Evolutionary conservation across 2,113 vertebrate species (phyloP).

Genomic region (Pteronura brasiliensis): DNA sequence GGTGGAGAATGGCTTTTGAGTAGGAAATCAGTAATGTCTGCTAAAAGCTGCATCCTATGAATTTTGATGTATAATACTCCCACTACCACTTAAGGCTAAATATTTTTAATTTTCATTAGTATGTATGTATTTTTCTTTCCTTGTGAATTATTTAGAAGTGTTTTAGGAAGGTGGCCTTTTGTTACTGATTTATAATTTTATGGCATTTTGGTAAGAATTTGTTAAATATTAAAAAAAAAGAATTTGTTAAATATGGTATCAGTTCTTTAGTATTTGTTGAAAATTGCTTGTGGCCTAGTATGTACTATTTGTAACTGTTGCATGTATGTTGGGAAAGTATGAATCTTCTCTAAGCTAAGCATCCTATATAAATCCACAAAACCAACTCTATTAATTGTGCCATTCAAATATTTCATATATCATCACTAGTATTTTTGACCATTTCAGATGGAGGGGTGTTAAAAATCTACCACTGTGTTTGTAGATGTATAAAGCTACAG

Average conservation of each 20-base stretch:
- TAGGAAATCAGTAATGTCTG: not conserved
- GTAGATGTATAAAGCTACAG: not conserved
- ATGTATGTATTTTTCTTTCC: not conserved
- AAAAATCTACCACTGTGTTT: not conserved
- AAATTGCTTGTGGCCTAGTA: not conserved
- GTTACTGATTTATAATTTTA: not conserved
- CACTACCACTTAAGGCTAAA: not conserved
- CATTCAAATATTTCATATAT: not conserved
- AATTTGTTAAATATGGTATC: not conserved
- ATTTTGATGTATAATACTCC: not conserved
- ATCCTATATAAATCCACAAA: not conserved
- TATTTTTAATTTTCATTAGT: not conserved
- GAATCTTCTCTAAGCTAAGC: not conserved
- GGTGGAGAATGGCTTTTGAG: not conserved
- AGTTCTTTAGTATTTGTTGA: not conserved
- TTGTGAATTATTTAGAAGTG: not conserved
- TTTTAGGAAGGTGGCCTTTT: not conserved
- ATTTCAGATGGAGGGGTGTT: not conserved
- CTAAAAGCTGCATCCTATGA: not conserved
- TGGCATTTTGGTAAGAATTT: not conserved
- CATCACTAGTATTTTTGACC: not conserved
- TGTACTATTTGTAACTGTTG: not conserved
- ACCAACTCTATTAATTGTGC: not conserved
- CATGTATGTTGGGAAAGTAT: not conserved
- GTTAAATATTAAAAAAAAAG: slow-evolving; percentile 24